Base-by-base conservation (phyloP, 2,888 invertebrate genomes). In the Drosophila meridionalis region DNA sequence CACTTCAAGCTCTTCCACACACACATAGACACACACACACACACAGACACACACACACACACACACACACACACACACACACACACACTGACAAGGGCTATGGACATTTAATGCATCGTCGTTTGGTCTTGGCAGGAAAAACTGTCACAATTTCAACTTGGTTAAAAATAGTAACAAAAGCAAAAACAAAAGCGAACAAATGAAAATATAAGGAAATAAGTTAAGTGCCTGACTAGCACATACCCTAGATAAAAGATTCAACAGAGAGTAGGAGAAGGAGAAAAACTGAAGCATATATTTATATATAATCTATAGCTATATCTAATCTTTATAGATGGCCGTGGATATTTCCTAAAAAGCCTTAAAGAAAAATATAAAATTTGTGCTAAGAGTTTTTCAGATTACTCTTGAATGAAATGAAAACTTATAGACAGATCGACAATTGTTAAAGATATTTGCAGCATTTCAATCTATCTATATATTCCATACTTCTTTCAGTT, bases 111-210 rank as follows among this genome's bases (percentile, higher is more conserved):
- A 60, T 76, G 73, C 64, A 71, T 61, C 50, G 42, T 52, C 70
- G 66, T 64, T 69, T 67, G 64, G 60, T 76, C 60, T 79, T 66
- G 81, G 73, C 75, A 73, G 79, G 79, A 76, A 72, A 78, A 82
- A 82, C 80, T 90, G 90, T 90, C 88, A 87, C 86, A 90, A 90
- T 85, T 89, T 89, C 81, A 81, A 71, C 83, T 80, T 66, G 69
- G 78, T 80, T 87, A 90, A 85, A 90, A 85, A 87, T 87, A 87
- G 90, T 72, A 75, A 69, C 66, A 69, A 63, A 60, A 72, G 40
- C 42, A 57, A 56, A 55, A 43, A 59, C 69, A 64, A 56, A 50
- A 47, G 26, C 60, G 59, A 59, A 3, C 55, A 55, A 55, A 40
- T 55, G 55, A 28, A 14, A 26, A 55, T 28, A 5, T 3, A 8